Conservation (phyloP, 2,113 vertebrate species). For the Anhinga anhinga region DNA sequence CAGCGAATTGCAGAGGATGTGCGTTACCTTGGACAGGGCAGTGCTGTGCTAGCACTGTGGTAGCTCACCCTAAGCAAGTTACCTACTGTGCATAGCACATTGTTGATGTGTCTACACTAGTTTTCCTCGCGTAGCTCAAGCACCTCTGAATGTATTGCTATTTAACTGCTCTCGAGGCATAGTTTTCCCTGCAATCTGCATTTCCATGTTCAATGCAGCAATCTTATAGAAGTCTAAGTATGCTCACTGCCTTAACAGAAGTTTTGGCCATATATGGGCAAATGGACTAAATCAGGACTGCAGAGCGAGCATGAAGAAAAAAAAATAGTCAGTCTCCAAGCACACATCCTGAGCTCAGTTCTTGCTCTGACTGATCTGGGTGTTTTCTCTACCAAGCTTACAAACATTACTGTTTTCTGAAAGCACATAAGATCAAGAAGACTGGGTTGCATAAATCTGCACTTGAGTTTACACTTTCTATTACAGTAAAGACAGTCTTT, state of each 20-base stretch:
- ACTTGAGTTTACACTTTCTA: background rate
- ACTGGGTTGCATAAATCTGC: background rate
- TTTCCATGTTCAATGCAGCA: too few species aligned
- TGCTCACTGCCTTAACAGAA: too few species aligned
- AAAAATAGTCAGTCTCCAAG: background rate
- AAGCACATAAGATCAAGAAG: background rate
- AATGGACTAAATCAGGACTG: background rate
- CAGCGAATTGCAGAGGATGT: background rate
- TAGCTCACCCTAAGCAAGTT: background rate
- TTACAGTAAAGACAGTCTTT: background rate
- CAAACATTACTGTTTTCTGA: background rate
- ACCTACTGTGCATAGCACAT: background rate
- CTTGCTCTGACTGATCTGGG: background rate
- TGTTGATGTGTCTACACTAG: background rate
- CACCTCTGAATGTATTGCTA: too few species aligned
- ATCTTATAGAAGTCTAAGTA: too few species aligned
- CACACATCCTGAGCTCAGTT: background rate
- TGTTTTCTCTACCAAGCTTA: background rate
- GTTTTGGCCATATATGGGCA: too few species aligned
- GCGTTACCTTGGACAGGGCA: background rate
- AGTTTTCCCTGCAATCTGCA: too few species aligned
- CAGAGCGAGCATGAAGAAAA: background rate
- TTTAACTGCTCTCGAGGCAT: too few species aligned
- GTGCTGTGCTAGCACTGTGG: too few species aligned
- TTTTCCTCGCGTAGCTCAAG: too few species aligned